Evolutionary conservation across 2,888 invertebrate genomes (phyloP), one percentile per base, ranked within the genome.

Genomic region (Drosophila aldrichi): DNA sequence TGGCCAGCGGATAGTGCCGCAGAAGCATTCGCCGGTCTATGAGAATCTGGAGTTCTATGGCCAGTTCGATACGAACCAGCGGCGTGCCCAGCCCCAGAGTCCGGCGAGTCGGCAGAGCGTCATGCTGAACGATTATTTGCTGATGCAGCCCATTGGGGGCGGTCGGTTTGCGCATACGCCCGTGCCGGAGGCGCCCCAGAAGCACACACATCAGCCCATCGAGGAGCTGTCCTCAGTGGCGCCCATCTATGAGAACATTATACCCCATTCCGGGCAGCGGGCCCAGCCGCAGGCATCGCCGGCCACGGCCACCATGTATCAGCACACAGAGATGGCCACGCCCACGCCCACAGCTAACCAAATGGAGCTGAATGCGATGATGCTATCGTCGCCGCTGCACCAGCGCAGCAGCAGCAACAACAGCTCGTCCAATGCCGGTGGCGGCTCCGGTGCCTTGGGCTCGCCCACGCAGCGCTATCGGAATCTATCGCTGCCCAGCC

Each of bases 31-130:
- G 9, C 95, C 95, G 0, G 95, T 97, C 32, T 97, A 97, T 91
- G 97, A 97, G 92, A 97, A 97, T 92, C 94, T 97, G 60, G 97
- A 97, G 79, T 97, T 96, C 91, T 97, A 96, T 93, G 95, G 95
- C 62, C 89, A 91, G 40, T 93, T 92, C 58, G 92, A 66, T 49
- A 93, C 75, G 74, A 93, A 74, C 22, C 91, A 91, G 62, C 95
- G 96, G 74, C 96, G 96, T 91, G 97, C 97, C 10, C 97, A 97
- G 90, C 97, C 97, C 0, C 97, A 97, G 93, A 90, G 90, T 71
- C 87, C 90, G n/a, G 90, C 81, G 20, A 89, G 82, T 55, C 49
- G 86, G 7, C 88, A 81, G 62, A 77, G 84, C 18, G 73, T 93
- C 90, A 90, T 94, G 93, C 69, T 89, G 79, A 83, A 93, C 93